Conservation (phyloP, 1,140 invertebrate genomes). For the Hypothenemus hampei region DNA sequence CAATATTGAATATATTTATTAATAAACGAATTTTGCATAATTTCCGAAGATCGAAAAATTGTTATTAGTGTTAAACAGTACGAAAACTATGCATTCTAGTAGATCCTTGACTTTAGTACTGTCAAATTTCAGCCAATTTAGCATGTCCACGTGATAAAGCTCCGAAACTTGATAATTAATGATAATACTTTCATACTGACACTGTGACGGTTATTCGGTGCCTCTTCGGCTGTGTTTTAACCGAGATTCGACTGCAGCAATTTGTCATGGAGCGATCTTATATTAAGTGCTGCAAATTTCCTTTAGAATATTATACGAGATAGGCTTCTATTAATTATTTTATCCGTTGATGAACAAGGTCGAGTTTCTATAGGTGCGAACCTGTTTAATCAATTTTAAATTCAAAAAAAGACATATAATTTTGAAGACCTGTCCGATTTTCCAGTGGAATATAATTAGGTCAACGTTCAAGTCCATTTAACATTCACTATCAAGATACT, state of each 20-base stretch:
- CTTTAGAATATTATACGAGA: constrained; percentile 2
- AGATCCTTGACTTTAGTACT: constrained; percentile 1
- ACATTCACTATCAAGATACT: background rate
- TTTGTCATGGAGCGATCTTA: constrained; percentile 11
- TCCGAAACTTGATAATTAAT: constrained; percentile 21
- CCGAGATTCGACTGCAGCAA: constrained; percentile 11
- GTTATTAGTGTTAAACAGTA: no score
- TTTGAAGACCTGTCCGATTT: no score
- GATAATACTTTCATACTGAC: constrained; percentile 22
- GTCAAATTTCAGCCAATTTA: constrained; percentile 7
- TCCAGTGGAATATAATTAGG: no score
- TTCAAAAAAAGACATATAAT: no score
- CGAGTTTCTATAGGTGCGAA: no score
- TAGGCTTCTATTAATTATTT: background rate
- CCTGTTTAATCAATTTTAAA: no score
- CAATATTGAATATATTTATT: background rate
- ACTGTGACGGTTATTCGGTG: constrained; percentile 17
- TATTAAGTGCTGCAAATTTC: constrained; percentile 20
- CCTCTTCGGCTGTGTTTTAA: constrained; percentile 9
- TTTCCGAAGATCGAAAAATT: no score
- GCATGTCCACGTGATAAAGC: constrained; percentile 18
- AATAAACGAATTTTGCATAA: no score
- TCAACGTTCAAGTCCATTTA: background rate
- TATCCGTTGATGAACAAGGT: no score
- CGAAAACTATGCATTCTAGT: no score